Conservation (phyloP, 2,113 vertebrate species). For the Peromyscus polionotus region DNA sequence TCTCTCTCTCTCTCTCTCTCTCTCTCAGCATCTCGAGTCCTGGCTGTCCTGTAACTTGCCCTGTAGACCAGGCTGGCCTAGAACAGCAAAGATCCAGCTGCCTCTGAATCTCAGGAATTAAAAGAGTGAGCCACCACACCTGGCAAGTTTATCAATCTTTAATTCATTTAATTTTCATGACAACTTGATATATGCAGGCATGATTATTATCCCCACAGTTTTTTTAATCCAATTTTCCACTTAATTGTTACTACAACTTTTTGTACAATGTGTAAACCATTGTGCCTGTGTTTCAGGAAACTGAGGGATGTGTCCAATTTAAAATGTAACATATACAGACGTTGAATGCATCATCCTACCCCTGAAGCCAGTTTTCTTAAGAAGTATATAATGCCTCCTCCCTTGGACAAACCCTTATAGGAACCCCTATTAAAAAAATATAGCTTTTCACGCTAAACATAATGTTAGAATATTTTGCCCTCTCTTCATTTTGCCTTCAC, state of each 20-base stretch:
- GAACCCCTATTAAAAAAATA: background rate
- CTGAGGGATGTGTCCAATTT: background rate
- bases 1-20: background rate
- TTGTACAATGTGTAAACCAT: background rate
- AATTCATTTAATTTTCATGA: background rate
- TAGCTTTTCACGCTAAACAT: background rate
- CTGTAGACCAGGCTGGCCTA: background rate
- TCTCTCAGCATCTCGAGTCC: background rate
- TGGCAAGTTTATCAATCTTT: background rate
- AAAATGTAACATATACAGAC: background rate
- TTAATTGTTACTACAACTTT: background rate
- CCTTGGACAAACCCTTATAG: background rate
- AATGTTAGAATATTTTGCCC: background rate
- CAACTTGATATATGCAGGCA: background rate
- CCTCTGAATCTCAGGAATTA: background rate
- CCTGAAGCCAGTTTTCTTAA: background rate
- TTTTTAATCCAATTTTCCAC: background rate
- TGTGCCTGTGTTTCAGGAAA: background rate
- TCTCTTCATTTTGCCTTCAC: background rate
- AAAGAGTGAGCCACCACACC: background rate
- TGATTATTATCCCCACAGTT: background rate
- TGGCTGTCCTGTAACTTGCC: background rate
- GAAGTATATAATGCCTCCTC: background rate
- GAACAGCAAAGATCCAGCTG: background rate
- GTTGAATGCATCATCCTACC: background rate